Percentiles rank a stretch among this genome's conserved stretches.
These are phyloP conservation scores for Drosophila jambulina DNA, from an alignment of 1,140 invertebrate genomes.

Conservation along the genomic window DNA sequence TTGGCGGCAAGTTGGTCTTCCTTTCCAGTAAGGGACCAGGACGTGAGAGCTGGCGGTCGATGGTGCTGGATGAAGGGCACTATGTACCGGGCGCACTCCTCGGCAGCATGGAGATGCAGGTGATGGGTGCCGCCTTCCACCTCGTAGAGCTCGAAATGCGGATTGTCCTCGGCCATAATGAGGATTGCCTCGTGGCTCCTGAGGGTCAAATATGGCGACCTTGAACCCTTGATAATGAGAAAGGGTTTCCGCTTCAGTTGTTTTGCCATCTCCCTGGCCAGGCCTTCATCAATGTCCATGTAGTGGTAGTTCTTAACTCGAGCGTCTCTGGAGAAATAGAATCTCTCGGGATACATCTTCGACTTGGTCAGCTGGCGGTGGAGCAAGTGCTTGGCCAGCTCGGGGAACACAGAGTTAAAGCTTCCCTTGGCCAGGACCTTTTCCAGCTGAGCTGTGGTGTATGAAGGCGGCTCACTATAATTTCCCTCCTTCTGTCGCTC, in stretches of 20 bases:
- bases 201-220: constrained; percentile 17
- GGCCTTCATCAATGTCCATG: constrained; percentile 15
- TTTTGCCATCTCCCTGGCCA: constrained; percentile 45
- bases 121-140: constrained; percentile 86
- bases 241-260: constrained; percentile 61
- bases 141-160: constrained; percentile 87
- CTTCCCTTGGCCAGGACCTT: constrained; percentile 85
- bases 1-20: constrained; percentile 1
- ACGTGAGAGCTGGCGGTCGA: constrained; percentile 37
- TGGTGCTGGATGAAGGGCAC: constrained; percentile 85
- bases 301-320: constrained; percentile 84
- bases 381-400: constrained; percentile 86
- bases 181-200: constrained; percentile 84
- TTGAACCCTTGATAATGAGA: constrained; percentile 61
- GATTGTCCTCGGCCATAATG: constrained; percentile 85
- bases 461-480: constrained; percentile 86
- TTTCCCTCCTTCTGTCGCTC: constrained; percentile 38
- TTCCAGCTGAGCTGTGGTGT: constrained; percentile 86
- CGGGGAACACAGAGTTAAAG: constrained; percentile 86
- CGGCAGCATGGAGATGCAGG: constrained; percentile 89
- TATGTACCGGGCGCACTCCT: constrained; percentile 87
- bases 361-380: constrained; percentile 86
- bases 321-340: constrained; percentile 87
- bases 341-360: constrained; percentile 86
- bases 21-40: constrained; percentile 40